A percentile compares a stretch with the other conserved stretches of the same genome.
phyloP scores from a whole-genome alignment of 2,888 invertebrate genomes.

The Amblyjoppa fuscipennis region DNA sequence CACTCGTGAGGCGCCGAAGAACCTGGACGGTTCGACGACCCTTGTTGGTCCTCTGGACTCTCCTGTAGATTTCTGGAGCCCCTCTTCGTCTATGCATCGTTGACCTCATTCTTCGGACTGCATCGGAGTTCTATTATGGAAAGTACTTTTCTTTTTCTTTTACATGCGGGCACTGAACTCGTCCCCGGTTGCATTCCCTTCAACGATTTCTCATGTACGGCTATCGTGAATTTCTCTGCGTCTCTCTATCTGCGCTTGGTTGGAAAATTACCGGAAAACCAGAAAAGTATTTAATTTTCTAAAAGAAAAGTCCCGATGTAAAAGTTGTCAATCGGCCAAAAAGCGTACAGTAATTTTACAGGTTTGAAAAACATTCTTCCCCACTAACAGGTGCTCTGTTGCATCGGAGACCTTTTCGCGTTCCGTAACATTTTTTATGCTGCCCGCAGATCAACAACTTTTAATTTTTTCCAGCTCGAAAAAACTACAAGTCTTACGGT shows the following conservation, averaged over 20 bases:
- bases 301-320: no score
- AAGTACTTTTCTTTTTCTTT: conserved; percentile 13
- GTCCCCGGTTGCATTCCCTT: conserved; percentile 17
- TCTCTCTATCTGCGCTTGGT: neutral
- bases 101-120: conserved; percentile 54
- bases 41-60: conserved; percentile 2
- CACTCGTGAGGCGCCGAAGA: conserved; percentile 13
- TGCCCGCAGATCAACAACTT: no score
- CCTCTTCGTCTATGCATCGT: conserved; percentile 37
- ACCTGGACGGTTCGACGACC: conserved; percentile 53
- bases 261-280: conserved; percentile 5
- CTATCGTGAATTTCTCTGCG: conserved; percentile 19
- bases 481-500: no score
- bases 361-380: neutral
- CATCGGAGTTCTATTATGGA: conserved; percentile 27
- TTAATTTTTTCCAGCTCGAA: no score
- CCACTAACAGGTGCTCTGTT: neutral
- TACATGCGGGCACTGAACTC: conserved; percentile 11
- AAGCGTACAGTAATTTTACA: neutral
- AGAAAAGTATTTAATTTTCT: neutral
- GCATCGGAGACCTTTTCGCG: neutral
- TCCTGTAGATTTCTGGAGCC: conserved; percentile 21
- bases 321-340: no score
- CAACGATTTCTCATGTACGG: neutral
- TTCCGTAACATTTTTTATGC: no score